Conservation (phyloP, 2,113 vertebrate species). For the Xerus inauris region DNA sequence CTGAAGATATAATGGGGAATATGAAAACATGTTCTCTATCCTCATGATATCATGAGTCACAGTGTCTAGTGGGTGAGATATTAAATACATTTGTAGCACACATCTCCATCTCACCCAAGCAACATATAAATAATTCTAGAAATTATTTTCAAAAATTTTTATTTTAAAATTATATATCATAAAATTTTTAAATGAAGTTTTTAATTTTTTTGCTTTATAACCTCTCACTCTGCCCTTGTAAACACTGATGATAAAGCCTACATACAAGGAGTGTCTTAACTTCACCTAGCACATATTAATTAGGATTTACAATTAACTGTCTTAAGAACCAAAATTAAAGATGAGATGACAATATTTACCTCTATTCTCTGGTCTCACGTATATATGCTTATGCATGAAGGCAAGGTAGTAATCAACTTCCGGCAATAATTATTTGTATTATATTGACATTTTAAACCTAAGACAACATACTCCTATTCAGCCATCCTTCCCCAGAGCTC, state of each 20-base stretch:
- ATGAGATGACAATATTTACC: neutral
- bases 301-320: neutral
- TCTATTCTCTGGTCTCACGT: neutral
- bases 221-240: neutral
- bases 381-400: neutral
- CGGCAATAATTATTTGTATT: neutral
- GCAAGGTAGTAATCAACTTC: neutral
- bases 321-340: neutral
- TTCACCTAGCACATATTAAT: neutral
- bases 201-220: neutral
- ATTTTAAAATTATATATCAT: neutral
- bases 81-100: neutral
- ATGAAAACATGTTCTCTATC: neutral
- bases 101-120: neutral
- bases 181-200: neutral
- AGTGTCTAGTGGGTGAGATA: neutral
- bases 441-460: neutral
- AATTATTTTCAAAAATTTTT: constrained; percentile 24
- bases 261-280: neutral
- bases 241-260: neutral
- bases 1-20: neutral
- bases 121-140: neutral
- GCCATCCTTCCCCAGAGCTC: neutral
- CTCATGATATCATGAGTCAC: neutral
- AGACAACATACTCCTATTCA: neutral